phyloP scores from a whole-genome alignment of 2,797 vertebrate species.

The Gastrophryne carolinensis region DNA sequence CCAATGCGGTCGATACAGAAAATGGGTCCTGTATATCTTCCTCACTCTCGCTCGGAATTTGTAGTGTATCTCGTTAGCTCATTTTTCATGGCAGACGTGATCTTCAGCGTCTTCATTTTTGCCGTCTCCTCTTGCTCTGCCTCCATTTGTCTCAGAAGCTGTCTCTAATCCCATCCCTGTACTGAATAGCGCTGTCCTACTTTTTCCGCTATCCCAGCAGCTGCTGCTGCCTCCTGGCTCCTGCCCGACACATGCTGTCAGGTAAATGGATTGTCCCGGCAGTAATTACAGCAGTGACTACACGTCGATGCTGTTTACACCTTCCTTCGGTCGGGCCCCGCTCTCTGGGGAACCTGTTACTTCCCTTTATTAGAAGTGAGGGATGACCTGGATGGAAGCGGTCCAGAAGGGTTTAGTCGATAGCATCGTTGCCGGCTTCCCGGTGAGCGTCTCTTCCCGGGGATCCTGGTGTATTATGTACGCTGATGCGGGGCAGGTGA shows the following conservation, averaged over 20 bases:
- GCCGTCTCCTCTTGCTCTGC: neutral
- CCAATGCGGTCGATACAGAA: no score
- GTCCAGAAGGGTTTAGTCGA: constrained; percentile 11
- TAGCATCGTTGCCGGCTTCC: neutral
- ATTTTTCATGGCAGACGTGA: neutral
- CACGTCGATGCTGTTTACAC: constrained; percentile 38
- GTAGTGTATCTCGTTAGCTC: neutral
- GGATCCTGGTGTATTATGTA: neutral
- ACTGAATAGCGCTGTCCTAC: constrained; percentile 29
- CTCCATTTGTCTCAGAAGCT: constrained; percentile 21
- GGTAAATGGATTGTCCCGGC: constrained; percentile 42
- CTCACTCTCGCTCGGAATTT: neutral
- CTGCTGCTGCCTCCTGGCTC: constrained; percentile 30
- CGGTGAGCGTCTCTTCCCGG: neutral
- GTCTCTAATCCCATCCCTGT: constrained; percentile 2
- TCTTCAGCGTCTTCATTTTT: neutral
- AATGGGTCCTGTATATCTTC: no score
- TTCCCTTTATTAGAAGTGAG: neutral
- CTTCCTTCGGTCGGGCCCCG: neutral
- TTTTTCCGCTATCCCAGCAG: constrained; percentile 33
- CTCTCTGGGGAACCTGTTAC: constrained; percentile 20
- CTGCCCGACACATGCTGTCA: constrained; percentile 7
- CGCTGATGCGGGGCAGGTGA: neutral
- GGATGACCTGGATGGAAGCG: constrained; percentile 15
- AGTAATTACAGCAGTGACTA: constrained; percentile 47